A percentile compares a stretch with the other conserved stretches of the same genome.
Conservation (phyloP, 2,888 invertebrate species). For the Adineta ricciae region DNA sequence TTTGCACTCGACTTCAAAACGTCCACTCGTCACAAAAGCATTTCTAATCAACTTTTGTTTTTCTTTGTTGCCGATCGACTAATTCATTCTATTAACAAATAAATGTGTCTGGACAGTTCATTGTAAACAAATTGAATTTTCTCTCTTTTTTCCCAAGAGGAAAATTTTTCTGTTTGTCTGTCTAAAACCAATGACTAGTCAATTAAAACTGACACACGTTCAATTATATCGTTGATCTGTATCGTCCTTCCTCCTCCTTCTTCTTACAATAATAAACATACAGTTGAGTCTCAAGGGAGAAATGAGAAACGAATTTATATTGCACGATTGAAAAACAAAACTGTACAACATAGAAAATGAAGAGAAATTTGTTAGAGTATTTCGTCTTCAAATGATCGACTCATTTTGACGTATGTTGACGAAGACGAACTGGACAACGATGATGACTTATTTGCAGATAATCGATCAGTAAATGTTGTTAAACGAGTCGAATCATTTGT, state of each 20-base stretch:
- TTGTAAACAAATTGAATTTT: not conserved
- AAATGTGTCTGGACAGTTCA: not conserved
- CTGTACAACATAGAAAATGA: not conserved
- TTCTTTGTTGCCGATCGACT: not conserved
- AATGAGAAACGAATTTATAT: not conserved
- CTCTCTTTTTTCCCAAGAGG: not conserved
- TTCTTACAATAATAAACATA: not conserved
- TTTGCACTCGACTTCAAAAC: too few species aligned
- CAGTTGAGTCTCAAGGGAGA: not conserved
- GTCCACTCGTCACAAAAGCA: not conserved
- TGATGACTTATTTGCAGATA: not conserved
- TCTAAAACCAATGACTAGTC: not conserved
- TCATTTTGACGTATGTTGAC: slow-evolving; percentile 9
- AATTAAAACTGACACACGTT: not conserved
- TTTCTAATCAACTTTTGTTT: not conserved
- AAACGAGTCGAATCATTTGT: not conserved
- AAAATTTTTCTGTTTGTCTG: not conserved
- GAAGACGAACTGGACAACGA: not conserved
- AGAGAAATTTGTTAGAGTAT: not conserved
- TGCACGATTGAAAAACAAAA: not conserved
- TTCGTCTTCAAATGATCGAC: slow-evolving; percentile 19
- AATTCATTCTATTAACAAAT: not conserved
- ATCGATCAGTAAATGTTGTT: slow-evolving; percentile 1
- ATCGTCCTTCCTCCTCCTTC: not conserved
- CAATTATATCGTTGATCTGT: not conserved